Percentiles rank a stretch among this genome's conserved stretches.
These are phyloP conservation scores for Sula dactylatra DNA, from an alignment of 2,113 vertebrate genomes.

Conservation along the genomic window DNA sequence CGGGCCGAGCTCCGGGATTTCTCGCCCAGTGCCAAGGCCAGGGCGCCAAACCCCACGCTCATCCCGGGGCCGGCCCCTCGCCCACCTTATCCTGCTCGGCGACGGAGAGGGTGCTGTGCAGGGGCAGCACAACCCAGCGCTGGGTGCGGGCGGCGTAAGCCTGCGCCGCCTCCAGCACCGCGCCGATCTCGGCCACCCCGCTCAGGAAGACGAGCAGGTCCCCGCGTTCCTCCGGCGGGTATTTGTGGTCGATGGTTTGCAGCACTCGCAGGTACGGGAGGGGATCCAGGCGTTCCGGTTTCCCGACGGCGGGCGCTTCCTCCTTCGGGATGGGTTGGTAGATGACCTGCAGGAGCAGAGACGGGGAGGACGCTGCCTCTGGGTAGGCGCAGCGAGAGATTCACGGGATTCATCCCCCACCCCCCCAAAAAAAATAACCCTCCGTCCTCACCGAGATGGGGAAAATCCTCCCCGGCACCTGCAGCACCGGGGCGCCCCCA, in stretches of 20 bases:
- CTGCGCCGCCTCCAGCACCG: constrained; percentile 84
- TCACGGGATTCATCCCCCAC: not conserved
- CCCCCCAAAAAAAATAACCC: too few relatives aligned
- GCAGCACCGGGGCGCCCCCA: constrained; percentile 81
- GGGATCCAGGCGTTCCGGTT: constrained; percentile 83
- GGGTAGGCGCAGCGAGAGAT: not conserved
- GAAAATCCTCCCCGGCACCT: constrained; percentile 89
- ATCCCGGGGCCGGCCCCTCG: too few relatives aligned
- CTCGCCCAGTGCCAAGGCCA: too few relatives aligned
- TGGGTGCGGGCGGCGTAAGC: constrained; percentile 80
- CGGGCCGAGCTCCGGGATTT: too few relatives aligned
- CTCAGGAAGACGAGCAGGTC: constrained; percentile 94
- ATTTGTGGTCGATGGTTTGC: constrained; percentile 88
- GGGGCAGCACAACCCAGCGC: constrained; percentile 86
- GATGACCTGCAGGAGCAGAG: constrained; percentile 74
- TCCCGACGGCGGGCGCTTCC: constrained; percentile 68
- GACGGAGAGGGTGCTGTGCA: constrained; percentile 90
- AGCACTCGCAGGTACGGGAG: constrained; percentile 87
- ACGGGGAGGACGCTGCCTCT: accelerated
- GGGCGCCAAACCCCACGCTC: too few relatives aligned
- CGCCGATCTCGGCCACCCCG: constrained; percentile 85
- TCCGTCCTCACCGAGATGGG: constrained; percentile 80
- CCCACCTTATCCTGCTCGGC: constrained; percentile 89
- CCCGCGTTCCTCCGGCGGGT: constrained; percentile 84
- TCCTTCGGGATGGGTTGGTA: constrained; percentile 84